Conservation (phyloP, 2,113 vertebrate genomes). For the Colossoma macropomum region DNA sequence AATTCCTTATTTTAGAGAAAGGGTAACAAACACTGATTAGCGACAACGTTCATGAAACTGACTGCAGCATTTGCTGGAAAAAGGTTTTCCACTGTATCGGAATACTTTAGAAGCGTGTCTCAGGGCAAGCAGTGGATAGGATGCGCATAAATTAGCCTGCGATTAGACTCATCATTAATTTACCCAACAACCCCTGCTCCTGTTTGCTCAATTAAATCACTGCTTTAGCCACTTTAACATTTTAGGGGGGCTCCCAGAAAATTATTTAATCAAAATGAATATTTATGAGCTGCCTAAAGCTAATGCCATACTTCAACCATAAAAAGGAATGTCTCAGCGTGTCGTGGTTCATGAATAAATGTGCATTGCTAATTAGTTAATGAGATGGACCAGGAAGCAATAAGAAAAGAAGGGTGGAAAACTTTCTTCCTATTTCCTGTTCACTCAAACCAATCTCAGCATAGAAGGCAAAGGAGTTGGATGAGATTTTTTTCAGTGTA, state of each 20-base stretch:
- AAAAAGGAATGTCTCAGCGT: constrained; percentile 45
- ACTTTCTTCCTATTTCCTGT: neutral
- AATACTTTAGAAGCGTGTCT: neutral
- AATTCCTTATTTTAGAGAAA: neutral
- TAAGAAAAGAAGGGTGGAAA: neutral
- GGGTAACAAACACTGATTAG: neutral
- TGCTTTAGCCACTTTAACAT: constrained; percentile 65
- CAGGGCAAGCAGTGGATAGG: constrained; percentile 18
- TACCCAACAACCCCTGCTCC: constrained; percentile 64
- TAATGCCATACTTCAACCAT: constrained; percentile 57
- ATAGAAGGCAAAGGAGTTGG: neutral
- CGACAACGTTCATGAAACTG: neutral
- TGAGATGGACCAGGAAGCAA: neutral
- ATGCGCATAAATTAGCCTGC: constrained; percentile 59
- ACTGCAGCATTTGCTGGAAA: neutral
- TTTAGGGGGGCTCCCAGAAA: constrained; percentile 46
- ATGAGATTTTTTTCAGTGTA: no score
- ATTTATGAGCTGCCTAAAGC: constrained; percentile 62
- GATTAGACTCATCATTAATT: constrained; percentile 70
- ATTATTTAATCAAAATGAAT: constrained; percentile 71
- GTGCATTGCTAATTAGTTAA: constrained; percentile 9
- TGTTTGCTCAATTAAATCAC: constrained; percentile 72
- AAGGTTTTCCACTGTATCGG: neutral
- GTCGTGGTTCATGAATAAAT: constrained; percentile 29
- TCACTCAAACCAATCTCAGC: neutral